Base-by-base conservation (phyloP, 1,140 invertebrate genomes). In the Pristionchus pacificus region DNA sequence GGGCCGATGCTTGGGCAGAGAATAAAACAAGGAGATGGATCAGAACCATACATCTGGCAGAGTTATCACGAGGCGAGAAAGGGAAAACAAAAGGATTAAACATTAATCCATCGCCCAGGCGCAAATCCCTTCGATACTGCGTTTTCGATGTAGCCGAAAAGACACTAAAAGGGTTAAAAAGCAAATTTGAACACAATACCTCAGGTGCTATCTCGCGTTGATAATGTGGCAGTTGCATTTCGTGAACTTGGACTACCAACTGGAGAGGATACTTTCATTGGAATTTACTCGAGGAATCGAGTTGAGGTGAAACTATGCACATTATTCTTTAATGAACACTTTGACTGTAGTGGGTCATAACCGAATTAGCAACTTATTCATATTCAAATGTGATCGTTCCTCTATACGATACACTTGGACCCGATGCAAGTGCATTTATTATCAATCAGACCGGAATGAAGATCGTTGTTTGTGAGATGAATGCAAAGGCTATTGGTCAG, bases 341-440 rank as follows among this genome's bases (percentile, higher is more conserved):
- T 32, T 71, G 65, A 68, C 84, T 85, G 61, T 75, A 87, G 88
- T 97, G 94, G 92, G 89, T 96, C 64, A 88, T 97, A 64, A 90
- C 91, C n/a, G 93, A 97, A 85, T 92, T 96, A 84, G 93, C 90
- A 15, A 91, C 91, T 71, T 97, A 95, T 84, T 91, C 90, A 78
- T 95, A 92, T 84, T 95, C 92, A 33, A 90, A 97, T 89, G 91
- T 95, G 25, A 89, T 96, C 65, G 92, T 98, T 31, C 93, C 95
- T 61, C 86, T 98, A 31, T 97, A 98, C 84, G 95, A 97, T 83
- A 97, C 95, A 3, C 86, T 97, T 68, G 95, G 95, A 79, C 90
- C 91, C 63, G 93, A 97, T 83, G 92, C 93, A 38, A 95, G 93
- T 88, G 90, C 91, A 81, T 96, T 91, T 85, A 97, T 98, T 83